These are phyloP conservation scores for Bubo scandiacus DNA, from an alignment of 2,113 vertebrate species.

Conservation along the genomic window DNA sequence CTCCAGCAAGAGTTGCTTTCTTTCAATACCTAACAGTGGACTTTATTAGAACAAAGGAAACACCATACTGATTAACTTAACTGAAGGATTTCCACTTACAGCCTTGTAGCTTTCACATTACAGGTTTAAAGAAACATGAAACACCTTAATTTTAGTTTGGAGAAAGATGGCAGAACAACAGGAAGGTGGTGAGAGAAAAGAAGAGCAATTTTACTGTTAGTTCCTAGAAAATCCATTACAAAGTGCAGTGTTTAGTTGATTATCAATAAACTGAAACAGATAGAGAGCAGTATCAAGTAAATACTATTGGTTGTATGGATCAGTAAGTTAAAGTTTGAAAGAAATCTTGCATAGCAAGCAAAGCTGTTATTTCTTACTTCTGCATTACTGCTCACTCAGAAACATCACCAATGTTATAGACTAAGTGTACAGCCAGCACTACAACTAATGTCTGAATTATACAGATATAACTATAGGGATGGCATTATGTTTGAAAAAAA, in stretches of 20 bases:
- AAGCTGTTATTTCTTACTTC: conserved; percentile 40
- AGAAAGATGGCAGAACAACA: not conserved
- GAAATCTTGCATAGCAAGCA: conserved; percentile 6
- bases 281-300: conserved; percentile 53
- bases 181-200: not conserved
- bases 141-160: not conserved
- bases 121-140: not conserved
- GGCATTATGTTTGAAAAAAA: not conserved
- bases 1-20: not conserved
- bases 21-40: not conserved
- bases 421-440: not conserved
- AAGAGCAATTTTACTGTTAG: not conserved
- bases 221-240: conserved; percentile 41
- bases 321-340: conserved; percentile 42
- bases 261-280: conserved; percentile 62
- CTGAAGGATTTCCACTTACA: not conserved
- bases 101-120: not conserved
- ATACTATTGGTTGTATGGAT: conserved; percentile 50
- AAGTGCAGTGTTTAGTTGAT: conserved; percentile 39
- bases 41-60: not conserved
- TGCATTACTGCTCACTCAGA: conserved; percentile 10
- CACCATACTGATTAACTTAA: not conserved
- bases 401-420: not conserved
- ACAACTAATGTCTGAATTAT: not conserved
- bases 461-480: not conserved